Evolutionary conservation across 2,113 vertebrate species (phyloP).

Genomic region (Smithornis capensis): DNA sequence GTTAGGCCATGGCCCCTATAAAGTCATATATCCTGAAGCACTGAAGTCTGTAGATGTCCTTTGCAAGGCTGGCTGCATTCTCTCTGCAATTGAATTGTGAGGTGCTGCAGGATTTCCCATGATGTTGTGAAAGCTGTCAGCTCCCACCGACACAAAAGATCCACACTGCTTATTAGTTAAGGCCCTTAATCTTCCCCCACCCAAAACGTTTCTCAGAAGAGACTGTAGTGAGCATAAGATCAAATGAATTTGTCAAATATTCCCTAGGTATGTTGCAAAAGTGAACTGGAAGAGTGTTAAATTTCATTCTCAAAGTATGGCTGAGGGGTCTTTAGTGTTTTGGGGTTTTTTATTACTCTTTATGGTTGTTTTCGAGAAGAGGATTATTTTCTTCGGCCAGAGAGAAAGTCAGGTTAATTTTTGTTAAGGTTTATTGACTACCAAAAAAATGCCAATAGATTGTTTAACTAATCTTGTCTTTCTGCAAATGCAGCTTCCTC

Average conservation of each 20-base stretch:
- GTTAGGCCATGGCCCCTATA: fast-evolving
- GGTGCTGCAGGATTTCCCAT: background rate
- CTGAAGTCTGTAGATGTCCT: background rate
- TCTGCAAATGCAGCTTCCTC: background rate
- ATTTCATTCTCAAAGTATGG: background rate
- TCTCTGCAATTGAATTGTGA: fast-evolving
- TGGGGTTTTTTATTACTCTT: background rate
- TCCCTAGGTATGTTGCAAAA: background rate
- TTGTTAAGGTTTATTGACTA: background rate
- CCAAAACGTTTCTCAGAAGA: background rate
- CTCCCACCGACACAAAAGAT: background rate
- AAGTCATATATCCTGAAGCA: background rate
- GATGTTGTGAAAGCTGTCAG: background rate
- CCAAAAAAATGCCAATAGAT: background rate
- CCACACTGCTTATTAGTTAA: background rate
- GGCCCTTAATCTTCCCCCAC: background rate
- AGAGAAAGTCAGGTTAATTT: background rate
- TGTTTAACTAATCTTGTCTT: background rate
- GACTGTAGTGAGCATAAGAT: background rate
- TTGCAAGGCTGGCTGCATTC: background rate
- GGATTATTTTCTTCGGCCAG: background rate
- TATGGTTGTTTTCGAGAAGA: background rate
- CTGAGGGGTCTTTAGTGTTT: background rate
- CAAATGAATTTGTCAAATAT: background rate
- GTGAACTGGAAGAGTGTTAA: background rate